A percentile compares a stretch with the other conserved stretches of the same genome.
Evolutionary conservation across 1,140 invertebrate genomes (phyloP).

Genomic region (Drosophila nannoptera): DNA sequence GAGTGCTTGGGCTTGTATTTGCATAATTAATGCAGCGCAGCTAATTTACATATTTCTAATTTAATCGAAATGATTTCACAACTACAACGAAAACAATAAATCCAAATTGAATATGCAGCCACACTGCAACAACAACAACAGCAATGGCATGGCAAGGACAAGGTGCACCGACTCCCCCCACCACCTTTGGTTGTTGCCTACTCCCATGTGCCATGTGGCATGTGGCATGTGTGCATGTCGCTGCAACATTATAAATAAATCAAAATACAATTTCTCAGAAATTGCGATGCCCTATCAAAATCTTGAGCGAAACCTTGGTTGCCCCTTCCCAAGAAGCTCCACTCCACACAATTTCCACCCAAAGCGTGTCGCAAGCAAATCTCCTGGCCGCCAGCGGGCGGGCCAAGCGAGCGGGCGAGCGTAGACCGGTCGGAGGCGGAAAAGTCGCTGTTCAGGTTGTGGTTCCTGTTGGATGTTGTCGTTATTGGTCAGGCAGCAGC

Average conservation of each 20-base stretch:
- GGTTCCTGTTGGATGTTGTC: constrained; percentile 50
- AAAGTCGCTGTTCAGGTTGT: constrained; percentile 72
- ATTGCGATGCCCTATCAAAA: constrained; percentile 78
- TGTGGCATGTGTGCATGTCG: constrained; percentile 69
- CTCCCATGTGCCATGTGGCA: no score
- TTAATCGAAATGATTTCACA: constrained; percentile 73
- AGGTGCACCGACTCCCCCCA: constrained; percentile 15
- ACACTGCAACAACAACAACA: constrained; percentile 28
- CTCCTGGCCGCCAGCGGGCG: constrained; percentile 16
- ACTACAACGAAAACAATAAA: constrained; percentile 47
- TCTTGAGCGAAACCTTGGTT: constrained; percentile 41
- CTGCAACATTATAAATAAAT: constrained; percentile 78
- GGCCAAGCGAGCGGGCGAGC: constrained; percentile 40
- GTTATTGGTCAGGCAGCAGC: constrained; percentile 40
- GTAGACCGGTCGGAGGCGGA: constrained; percentile 59
- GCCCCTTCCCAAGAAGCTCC: constrained; percentile 30
- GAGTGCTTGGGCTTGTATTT: constrained; percentile 1
- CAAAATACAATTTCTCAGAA: constrained; percentile 79
- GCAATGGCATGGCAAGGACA: constrained; percentile 33
- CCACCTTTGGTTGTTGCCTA: background rate
- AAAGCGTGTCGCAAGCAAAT: constrained; percentile 63
- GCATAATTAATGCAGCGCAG: constrained; percentile 69
- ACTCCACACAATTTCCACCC: constrained; percentile 62
- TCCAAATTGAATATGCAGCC: constrained; percentile 46
- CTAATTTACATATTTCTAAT: constrained; percentile 78